Conservation (phyloP, 2,113 vertebrate genomes). For the Stegostoma tigrinum region DNA sequence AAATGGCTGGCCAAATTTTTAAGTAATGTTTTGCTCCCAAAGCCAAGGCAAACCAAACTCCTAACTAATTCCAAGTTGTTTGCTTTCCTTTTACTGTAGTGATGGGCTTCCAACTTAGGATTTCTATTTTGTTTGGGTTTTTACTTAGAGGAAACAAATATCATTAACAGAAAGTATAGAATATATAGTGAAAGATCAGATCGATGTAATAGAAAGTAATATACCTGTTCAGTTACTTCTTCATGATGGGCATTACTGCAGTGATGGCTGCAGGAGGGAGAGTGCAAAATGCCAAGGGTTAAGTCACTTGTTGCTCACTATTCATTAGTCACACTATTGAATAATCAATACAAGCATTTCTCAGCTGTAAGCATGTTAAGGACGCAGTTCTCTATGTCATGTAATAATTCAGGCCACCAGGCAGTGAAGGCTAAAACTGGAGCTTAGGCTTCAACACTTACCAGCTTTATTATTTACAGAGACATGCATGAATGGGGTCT, state of each 20-base stretch:
- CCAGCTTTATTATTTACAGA: too few species aligned
- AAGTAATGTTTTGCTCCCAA: neutral
- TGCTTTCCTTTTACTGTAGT: neutral
- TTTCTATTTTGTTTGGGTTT: neutral
- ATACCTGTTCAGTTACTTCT: neutral
- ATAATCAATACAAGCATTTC: neutral
- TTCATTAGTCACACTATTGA: neutral
- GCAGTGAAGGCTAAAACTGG: too few species aligned
- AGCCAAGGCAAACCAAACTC: neutral
- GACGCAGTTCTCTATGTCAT: neutral
- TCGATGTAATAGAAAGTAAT: neutral
- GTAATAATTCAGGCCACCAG: too few species aligned
- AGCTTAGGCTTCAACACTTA: too few species aligned
- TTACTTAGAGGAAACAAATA: neutral
- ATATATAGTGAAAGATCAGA: neutral
- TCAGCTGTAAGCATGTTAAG: neutral
- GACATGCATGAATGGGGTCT: too few species aligned
- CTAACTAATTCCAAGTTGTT: neutral
- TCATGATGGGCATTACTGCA: neutral
- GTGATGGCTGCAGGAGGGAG: neutral
- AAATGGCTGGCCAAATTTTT: neutral
- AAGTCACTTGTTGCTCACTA: neutral
- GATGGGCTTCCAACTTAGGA: neutral
- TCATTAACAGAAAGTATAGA: neutral
- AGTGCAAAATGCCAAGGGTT: neutral